These are phyloP conservation scores for Arremon brunneinucha DNA, from an alignment of 2,797 vertebrate genomes.

Conservation along the genomic window DNA sequence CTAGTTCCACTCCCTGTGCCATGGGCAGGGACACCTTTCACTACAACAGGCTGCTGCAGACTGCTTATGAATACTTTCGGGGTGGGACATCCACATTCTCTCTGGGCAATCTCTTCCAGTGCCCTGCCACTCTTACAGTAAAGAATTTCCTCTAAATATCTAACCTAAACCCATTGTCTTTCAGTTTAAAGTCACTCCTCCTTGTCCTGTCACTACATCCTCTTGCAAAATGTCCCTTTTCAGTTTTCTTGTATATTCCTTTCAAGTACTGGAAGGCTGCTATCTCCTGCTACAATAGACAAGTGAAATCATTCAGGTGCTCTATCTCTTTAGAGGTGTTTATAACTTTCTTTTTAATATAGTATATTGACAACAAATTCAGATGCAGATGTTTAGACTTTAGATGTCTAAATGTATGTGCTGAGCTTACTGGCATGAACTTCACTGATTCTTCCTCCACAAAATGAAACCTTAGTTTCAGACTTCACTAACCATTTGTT, in stretches of 20 bases:
- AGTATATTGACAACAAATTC: background rate
- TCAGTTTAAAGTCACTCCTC: background rate
- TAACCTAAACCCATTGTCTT: accelerated
- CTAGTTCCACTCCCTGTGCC: background rate
- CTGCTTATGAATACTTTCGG: background rate
- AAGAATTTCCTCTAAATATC: background rate
- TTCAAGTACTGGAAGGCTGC: background rate
- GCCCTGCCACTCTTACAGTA: accelerated
- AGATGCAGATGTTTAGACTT: background rate
- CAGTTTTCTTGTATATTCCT: background rate
- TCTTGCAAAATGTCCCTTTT: background rate
- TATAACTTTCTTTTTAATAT: background rate
- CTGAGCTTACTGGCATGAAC: background rate
- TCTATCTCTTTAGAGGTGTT: background rate
- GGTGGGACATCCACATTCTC: background rate
- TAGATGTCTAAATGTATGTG: background rate
- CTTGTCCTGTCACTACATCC: background rate
- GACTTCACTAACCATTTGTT: background rate
- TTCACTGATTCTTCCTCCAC: background rate
- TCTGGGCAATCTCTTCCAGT: background rate
- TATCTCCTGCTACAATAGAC: background rate
- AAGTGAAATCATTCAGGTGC: background rate
- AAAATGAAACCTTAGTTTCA: background rate
- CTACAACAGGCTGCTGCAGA: background rate
- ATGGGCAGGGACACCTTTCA: background rate